These are phyloP conservation scores for Synergus gifuensis DNA, from an alignment of 2,888 invertebrate species.

Conservation along the genomic window DNA sequence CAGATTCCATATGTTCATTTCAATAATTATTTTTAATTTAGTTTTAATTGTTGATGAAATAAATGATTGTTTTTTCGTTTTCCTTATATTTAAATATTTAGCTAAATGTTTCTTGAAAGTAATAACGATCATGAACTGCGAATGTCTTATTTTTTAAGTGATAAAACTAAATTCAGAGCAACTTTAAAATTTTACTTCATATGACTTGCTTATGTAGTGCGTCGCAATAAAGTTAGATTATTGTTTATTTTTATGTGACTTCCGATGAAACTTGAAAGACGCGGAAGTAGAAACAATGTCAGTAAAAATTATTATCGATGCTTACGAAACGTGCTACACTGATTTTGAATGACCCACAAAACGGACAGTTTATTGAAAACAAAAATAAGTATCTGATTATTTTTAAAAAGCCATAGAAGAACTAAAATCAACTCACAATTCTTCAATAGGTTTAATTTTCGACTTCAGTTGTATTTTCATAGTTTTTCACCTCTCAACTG, in stretches of 20 bases:
- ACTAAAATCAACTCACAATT: no score
- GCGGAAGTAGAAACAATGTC: background rate
- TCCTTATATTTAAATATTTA: background rate
- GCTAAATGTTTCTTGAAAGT: background rate
- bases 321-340: background rate
- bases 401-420: no score
- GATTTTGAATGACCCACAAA: background rate
- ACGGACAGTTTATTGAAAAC: background rate
- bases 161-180: no score
- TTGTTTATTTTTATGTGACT: background rate
- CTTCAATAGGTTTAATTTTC: no score
- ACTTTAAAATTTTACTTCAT: background rate
- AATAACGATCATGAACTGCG: background rate
- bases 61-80: background rate
- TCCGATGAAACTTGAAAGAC: background rate
- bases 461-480: no score
- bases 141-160: no score
- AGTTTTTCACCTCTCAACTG: no score
- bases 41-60: background rate
- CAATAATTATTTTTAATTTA: background rate
- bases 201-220: background rate
- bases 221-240: background rate
- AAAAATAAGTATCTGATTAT: background rate
- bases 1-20: background rate
- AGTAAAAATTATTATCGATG: background rate